Evolutionary conservation across 2,113 vertebrate species (phyloP), one percentile per base, ranked within the genome.

Genomic region (Xiphophorus maculatus): DNA sequence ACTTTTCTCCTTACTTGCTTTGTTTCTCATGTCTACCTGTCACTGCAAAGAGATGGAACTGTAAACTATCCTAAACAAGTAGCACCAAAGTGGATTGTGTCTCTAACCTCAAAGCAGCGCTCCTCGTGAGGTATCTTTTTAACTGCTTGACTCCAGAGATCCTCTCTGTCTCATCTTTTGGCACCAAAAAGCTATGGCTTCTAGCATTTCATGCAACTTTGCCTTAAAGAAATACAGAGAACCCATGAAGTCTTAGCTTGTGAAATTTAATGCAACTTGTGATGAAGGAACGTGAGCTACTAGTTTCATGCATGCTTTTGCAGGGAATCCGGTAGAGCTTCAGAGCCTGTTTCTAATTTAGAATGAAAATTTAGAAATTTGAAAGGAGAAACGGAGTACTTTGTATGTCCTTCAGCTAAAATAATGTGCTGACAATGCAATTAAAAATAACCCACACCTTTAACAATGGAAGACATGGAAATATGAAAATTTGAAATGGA

Each of bases 131-230:
- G 60, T 19, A 33, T 32, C 14, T 58, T 71, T 42, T 76, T 11
- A 32, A 33, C 72, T 74, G 33, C 25, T 73, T 79, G 67, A 81
- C 75, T 61, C 32, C n/a, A 67, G 54, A 28, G 35, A 40, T 72
- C 69, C 63, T 14, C 48, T 48, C 63, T 78, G 40, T 72, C 79
- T 72, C 71, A 62, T 84, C 60, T 73, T 67, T 80, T 51, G 15
- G 40, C 42, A 66, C 33, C 48, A 68, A 71, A 68, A 10, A n/a
- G 32, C 42, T 54, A n/a, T 30, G 62, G 40, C 61, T 73, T 40
- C 17, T 19, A 28, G 65, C 65, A 44, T 76, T n/a, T 74, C 12
- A 40, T 66, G 30, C 27, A 14, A 72, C 54, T 64, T 74, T 44
- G 65, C 54, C 66, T 54, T 60, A 77, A 73, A 71, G 27, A 22